Evolutionary conservation across 2,113 vertebrate species (phyloP), one percentile per base, ranked within the genome.

Genomic region (Verasper variegatus): DNA sequence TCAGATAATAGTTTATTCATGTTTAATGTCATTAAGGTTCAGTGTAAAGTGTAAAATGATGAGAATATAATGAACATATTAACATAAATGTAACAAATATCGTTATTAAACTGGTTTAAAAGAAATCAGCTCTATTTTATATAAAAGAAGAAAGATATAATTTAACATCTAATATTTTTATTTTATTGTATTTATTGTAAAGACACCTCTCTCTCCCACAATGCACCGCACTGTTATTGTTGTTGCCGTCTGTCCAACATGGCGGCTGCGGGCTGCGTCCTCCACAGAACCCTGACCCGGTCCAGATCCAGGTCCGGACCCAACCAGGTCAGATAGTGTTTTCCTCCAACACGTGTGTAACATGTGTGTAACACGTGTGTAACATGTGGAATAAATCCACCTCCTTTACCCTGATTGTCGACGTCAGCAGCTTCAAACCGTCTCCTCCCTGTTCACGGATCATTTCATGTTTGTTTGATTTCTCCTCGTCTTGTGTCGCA

Each of bases 211-310:
- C 10, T 47, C 6, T 82, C 91, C 91, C 91, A 91, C 17, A 81
- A 87, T 92, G 89, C 91, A 88, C 74, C 67, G 84, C 86, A 20
- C 60, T 89, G 64, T 87, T 86, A n/a, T 82, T 55, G 68, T 83
- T 31, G 31, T 7, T 31, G 5, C 31, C 12, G 13, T 1, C n/a
- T 18, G 24, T 66, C 31, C 65, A 83, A 74, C 76, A 93, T 93
- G 92, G 90, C 92, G 65, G 81, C 69, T 1, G 1, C 83, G 0
- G 81, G 84, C 45, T 93, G 92, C 60, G 54, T 89, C 63, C 68
- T 93, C 40, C 78, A 67, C 54, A 81, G 91, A 69, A 88, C 76
- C 23, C 78, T 93, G 75, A 51, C 13, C 54, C 83, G 86, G 57
- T 65, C 76, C 62, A 56, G 66, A 64, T 27, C 82, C 45, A 71